Percentiles rank a stretch among this genome's conserved stretches.
phyloP scores from a whole-genome alignment of 1,140 invertebrate genomes.

The Octopus bimaculoides region DNA sequence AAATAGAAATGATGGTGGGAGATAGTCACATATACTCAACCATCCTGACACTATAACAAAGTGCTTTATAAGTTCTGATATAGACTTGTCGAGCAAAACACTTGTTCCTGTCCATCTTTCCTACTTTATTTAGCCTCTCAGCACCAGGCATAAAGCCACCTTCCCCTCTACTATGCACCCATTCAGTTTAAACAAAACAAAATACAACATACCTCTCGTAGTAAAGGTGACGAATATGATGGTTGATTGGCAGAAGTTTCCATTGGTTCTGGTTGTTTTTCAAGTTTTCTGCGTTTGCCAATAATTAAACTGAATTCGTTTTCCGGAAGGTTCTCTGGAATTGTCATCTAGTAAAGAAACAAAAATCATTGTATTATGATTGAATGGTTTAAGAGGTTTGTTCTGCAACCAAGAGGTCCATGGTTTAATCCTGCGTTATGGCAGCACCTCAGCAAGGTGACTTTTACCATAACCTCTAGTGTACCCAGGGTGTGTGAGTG shows the following conservation, averaged over 20 bases:
- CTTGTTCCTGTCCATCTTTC: too few relatives aligned
- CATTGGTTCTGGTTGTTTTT: not conserved
- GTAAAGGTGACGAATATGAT: not conserved
- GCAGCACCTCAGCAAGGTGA: not conserved
- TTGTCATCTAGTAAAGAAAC: not conserved
- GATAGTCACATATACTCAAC: too few relatives aligned
- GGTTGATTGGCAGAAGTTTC: not conserved
- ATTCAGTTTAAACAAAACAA: too few relatives aligned
- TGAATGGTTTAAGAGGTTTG: not conserved
- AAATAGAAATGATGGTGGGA: too few relatives aligned
- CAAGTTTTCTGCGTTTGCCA: not conserved
- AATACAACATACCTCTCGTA: not conserved
- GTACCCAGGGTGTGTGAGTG: not conserved
- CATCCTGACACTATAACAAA: too few relatives aligned
- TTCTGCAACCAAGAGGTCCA: not conserved
- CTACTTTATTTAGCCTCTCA: too few relatives aligned
- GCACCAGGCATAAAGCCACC: too few relatives aligned
- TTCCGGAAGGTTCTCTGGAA: not conserved
- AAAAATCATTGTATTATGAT: not conserved
- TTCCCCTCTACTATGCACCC: too few relatives aligned
- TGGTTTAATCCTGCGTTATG: not conserved
- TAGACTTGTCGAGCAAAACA: too few relatives aligned
- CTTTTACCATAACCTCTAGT: not conserved
- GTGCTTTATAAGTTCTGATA: too few relatives aligned
- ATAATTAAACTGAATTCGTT: not conserved